phyloP scores from a whole-genome alignment of 2,113 vertebrate genomes.

The Caretta caretta region DNA sequence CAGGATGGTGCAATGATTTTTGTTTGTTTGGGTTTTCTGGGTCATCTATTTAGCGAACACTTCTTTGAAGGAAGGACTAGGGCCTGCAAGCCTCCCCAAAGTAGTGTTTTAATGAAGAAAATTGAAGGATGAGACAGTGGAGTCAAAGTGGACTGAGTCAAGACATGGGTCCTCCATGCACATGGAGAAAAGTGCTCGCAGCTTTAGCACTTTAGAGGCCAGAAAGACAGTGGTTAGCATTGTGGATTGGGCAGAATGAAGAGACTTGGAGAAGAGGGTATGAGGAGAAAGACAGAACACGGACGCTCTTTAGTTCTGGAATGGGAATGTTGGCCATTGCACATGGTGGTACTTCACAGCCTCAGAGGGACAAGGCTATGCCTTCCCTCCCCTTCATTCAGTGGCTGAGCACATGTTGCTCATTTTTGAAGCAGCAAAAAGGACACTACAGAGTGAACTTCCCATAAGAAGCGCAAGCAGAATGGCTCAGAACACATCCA shows the following conservation, averaged over 20 bases:
- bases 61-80: neutral
- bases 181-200: neutral
- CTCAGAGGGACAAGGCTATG: neutral
- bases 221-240: accelerated
- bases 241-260: neutral
- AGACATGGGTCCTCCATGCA: neutral
- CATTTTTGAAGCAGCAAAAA: neutral
- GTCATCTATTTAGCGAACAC: neutral
- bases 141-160: accelerated
- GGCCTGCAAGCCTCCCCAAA: neutral
- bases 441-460: neutral
- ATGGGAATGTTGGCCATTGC: neutral
- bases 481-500: neutral
- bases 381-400: neutral
- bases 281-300: accelerated
- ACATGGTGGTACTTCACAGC: neutral
- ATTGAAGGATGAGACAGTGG: neutral
- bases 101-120: neutral
- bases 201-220: accelerated
- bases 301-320: neutral
- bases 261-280: neutral
- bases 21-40: neutral
- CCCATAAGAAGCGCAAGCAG: neutral
- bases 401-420: neutral
- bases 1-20: neutral